Base-by-base conservation (phyloP, 92 coral and sea anemone genomes). In the Heteractis magnifica region DNA sequence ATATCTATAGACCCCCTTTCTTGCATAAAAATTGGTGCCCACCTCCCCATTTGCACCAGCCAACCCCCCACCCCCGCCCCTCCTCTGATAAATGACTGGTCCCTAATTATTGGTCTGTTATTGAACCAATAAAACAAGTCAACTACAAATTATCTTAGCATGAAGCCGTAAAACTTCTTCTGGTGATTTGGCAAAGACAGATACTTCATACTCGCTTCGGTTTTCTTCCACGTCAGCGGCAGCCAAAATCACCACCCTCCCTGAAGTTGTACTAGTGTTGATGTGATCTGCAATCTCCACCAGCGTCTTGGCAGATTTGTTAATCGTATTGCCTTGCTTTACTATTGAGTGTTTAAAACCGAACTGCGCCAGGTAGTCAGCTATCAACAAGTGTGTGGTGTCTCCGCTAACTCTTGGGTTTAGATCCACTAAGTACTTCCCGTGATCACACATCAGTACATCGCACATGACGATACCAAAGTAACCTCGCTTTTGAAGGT, bases 371-470 rank as follows among this genome's bases (percentile, higher is more conserved):
- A 89, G 78, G 82, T 82, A 85, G 20, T 82, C 90, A 0, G 87
- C 87, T 6, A 89, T 41, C 34, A 89, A 19, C 8, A 89, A 53
- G 55, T 89, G 85, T 12, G 87, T 78, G 4, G 92, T 89, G 58
- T 83, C 90, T 18, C 82, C 90, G 1, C 92, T 76, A 62, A 89
- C 83, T 56, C 92, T 71, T 21, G 86, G 87, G 82, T 89, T 89
- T 1, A 86, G 41, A 34, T 89, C 92, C 6, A 82, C 83, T 6
- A 89, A 65, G 62, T 82, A 86, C 87, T 70, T 82, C n/a, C 75
- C 90, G 18, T 83, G 68, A 52, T 81, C 80, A 18, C 81, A 82
- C 41, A 71, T 20, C 44, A 89, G 21, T 16, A 86, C 73, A 70
- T 89, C 92, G 48, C 71, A 89, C 15, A 72, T 85, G 56, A 86